Evolutionary conservation across 2,888 invertebrate species (phyloP).

Genomic region (Lacanobia oleracea): DNA sequence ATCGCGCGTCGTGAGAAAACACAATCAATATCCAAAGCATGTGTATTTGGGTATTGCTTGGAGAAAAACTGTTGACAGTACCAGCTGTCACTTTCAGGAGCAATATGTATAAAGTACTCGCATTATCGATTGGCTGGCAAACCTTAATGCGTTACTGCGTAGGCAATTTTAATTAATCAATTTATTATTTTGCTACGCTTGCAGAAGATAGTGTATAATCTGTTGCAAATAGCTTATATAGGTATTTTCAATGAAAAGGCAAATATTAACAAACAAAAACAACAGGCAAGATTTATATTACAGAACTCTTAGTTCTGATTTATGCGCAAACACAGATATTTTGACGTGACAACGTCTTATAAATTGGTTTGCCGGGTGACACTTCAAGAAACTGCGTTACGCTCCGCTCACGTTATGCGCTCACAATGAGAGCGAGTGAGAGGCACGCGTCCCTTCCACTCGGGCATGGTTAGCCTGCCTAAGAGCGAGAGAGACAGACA

Average conservation of each 20-base stretch:
- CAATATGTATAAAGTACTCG: not conserved
- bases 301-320: not conserved
- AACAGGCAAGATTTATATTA: not conserved
- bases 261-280: not conserved
- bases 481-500: too few relatives aligned
- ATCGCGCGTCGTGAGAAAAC: constrained; percentile 25
- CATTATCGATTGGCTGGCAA: not conserved
- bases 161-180: not conserved
- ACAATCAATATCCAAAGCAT: constrained; percentile 21
- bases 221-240: not conserved
- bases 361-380: too few relatives aligned
- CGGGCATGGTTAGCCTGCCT: too few relatives aligned
- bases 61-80: constrained; percentile 12
- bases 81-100: not conserved
- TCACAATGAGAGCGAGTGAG: too few relatives aligned
- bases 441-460: too few relatives aligned
- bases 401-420: too few relatives aligned
- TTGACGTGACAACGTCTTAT: too few relatives aligned
- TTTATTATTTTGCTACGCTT: too few relatives aligned
- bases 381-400: too few relatives aligned
- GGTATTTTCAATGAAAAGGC: not conserved
- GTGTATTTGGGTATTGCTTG: constrained; percentile 5
- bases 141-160: not conserved
- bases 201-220: not conserved
- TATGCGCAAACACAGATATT: not conserved